phyloP scores from a whole-genome alignment of 2,888 invertebrate species.

The Hirtodrosophila confusa region DNA sequence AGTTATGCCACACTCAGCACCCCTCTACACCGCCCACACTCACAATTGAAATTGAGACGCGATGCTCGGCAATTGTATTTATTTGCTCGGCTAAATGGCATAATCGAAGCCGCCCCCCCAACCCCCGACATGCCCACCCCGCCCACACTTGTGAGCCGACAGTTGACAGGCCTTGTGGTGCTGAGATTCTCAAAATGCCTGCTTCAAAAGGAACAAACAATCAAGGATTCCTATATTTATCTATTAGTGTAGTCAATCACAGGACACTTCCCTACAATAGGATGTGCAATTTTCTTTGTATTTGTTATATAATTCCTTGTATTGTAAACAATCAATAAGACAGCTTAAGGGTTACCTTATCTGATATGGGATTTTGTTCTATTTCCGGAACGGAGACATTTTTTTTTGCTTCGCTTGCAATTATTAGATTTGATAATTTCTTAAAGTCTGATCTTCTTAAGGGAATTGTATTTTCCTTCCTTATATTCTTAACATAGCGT shows the following conservation, averaged over 20 bases:
- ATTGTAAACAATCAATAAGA: too few species aligned
- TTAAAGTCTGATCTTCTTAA: too few species aligned
- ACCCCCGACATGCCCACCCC: background rate
- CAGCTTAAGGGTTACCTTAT: too few species aligned
- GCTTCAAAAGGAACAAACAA: slow-evolving; percentile 45
- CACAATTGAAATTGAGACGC: slow-evolving; percentile 72
- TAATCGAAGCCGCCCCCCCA: slow-evolving; percentile 60
- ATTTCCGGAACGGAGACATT: too few species aligned
- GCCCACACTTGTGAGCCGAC: slow-evolving; percentile 4
- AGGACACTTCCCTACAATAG: too few species aligned
- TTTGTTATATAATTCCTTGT: too few species aligned
- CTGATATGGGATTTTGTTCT: too few species aligned
- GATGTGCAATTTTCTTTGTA: too few species aligned
- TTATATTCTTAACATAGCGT: too few species aligned
- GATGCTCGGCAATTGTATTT: slow-evolving; percentile 70
- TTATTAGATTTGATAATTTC: too few species aligned
- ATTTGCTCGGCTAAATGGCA: slow-evolving; percentile 76
- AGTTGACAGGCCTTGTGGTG: slow-evolving; percentile 51
- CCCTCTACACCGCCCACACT: slow-evolving; percentile 1
- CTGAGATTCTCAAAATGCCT: slow-evolving; percentile 49
- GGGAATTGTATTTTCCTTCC: too few species aligned
- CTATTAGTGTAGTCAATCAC: slow-evolving; percentile 25
- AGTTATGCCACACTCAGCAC: slow-evolving; percentile 51
- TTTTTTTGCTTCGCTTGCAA: too few species aligned
- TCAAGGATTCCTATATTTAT: slow-evolving; percentile 36